phyloP scores from a whole-genome alignment of 1,140 invertebrate species.

The Reticulitermes speratus region DNA sequence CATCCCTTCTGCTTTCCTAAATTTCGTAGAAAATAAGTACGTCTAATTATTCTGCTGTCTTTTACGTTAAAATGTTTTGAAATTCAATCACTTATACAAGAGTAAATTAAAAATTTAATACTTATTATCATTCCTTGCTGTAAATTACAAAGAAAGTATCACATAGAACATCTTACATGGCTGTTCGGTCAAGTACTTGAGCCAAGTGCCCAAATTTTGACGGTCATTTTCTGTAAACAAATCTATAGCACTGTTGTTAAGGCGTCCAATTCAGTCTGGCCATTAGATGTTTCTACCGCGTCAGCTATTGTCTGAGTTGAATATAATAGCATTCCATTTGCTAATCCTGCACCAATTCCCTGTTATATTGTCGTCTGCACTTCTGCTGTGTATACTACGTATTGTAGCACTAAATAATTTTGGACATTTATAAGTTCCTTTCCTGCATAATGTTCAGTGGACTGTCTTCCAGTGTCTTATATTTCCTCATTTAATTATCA shows the following conservation, averaged over 20 bases:
- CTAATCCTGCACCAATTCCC: background rate
- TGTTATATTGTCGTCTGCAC: background rate
- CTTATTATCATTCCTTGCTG: too few relatives aligned
- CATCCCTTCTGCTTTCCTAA: too few relatives aligned
- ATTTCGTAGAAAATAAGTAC: too few relatives aligned
- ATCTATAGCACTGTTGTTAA: background rate
- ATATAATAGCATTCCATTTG: constrained; percentile 16
- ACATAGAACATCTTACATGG: too few relatives aligned
- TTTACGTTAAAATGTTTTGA: too few relatives aligned
- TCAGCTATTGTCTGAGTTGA: background rate
- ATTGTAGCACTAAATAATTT: constrained; percentile 2
- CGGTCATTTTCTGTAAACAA: background rate
- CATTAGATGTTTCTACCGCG: background rate
- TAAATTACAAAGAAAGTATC: too few relatives aligned
- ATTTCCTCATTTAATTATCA: background rate
- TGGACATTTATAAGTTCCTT: constrained; percentile 12
- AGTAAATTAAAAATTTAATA: too few relatives aligned
- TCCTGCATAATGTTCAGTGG: background rate
- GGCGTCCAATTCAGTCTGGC: background rate
- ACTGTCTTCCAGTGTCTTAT: background rate
- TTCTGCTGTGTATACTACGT: background rate
- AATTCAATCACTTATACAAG: too few relatives aligned
- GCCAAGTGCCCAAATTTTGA: background rate
- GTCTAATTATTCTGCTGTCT: too few relatives aligned
- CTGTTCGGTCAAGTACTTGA: background rate